Conservation (phyloP, 2,888 invertebrate genomes). For the Dione vanillae region DNA sequence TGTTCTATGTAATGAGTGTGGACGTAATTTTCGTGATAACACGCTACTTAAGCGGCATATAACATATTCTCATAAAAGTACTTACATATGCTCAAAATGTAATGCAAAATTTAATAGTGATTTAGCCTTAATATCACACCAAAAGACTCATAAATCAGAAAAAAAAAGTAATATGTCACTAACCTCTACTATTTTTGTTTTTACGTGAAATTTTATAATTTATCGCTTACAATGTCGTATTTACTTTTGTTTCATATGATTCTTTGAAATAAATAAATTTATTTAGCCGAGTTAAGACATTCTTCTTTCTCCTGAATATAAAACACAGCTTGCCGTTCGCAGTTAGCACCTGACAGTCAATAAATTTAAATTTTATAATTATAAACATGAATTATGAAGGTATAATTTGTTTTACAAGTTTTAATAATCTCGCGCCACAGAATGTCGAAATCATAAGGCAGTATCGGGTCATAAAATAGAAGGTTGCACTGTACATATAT, state of each 20-base stretch:
- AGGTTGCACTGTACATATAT: not conserved
- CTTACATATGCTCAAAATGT: conserved; percentile 66
- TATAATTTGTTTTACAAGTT: not conserved
- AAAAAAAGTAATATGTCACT: too few relatives aligned
- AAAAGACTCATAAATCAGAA: too few relatives aligned
- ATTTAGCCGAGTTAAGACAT: too few relatives aligned
- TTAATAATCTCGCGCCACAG: not conserved
- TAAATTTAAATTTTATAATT: not conserved
- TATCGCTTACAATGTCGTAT: too few relatives aligned
- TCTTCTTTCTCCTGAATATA: too few relatives aligned
- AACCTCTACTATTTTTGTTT: too few relatives aligned
- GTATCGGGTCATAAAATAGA: not conserved
- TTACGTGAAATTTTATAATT: too few relatives aligned
- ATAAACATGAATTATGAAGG: not conserved
- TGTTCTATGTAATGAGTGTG: conserved; percentile 67
- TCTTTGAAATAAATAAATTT: too few relatives aligned
- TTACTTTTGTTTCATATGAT: too few relatives aligned
- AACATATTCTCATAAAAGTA: conserved; percentile 77
- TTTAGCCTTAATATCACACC: too few relatives aligned
- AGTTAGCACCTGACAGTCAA: too few relatives aligned
- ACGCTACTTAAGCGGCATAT: conserved; percentile 69
- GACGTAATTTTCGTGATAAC: conserved; percentile 69
- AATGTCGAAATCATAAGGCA: not conserved
- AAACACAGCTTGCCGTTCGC: too few relatives aligned
- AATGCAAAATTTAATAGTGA: conserved; percentile 66